phyloP scores from a whole-genome alignment of 1,140 invertebrate genomes.

The Drosophila saltans region DNA sequence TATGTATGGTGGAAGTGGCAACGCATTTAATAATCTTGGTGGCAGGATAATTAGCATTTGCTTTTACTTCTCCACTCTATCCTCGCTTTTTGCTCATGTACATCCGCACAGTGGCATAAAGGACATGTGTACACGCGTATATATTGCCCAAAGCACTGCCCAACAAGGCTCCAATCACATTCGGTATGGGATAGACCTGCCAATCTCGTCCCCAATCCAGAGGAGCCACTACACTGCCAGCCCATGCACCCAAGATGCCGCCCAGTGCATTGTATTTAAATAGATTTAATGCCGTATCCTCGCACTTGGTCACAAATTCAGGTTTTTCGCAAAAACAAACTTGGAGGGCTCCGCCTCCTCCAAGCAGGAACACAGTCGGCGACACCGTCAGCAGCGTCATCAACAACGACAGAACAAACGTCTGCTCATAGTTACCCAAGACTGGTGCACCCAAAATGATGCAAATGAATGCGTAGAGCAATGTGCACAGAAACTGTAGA shows the following conservation, averaged over 20 bases:
- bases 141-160: slow-evolving; percentile 85
- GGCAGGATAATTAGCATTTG: slow-evolving; percentile 66
- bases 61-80: slow-evolving; percentile 29
- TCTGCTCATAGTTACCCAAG: slow-evolving; percentile 78
- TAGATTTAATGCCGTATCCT: slow-evolving; percentile 73
- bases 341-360: slow-evolving; percentile 73
- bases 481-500: slow-evolving; percentile 72
- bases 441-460: slow-evolving; percentile 82
- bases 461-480: slow-evolving; percentile 77
- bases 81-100: slow-evolving; percentile 77
- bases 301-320: slow-evolving; percentile 76
- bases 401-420: slow-evolving; percentile 75
- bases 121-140: slow-evolving; percentile 74
- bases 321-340: slow-evolving; percentile 81
- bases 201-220: slow-evolving; percentile 93
- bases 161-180: slow-evolving; percentile 86
- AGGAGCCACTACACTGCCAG: slow-evolving; percentile 91
- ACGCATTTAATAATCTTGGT: slow-evolving; percentile 60
- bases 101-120: slow-evolving; percentile 73
- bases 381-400: slow-evolving; percentile 77
- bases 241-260: slow-evolving; percentile 90
- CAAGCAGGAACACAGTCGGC: slow-evolving; percentile 76
- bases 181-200: slow-evolving; percentile 90
- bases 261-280: slow-evolving; percentile 84
- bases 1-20: slow-evolving; percentile 50